Evolutionary conservation across 2,888 invertebrate genomes (phyloP).

Genomic region (Parasteatoda lunata): DNA sequence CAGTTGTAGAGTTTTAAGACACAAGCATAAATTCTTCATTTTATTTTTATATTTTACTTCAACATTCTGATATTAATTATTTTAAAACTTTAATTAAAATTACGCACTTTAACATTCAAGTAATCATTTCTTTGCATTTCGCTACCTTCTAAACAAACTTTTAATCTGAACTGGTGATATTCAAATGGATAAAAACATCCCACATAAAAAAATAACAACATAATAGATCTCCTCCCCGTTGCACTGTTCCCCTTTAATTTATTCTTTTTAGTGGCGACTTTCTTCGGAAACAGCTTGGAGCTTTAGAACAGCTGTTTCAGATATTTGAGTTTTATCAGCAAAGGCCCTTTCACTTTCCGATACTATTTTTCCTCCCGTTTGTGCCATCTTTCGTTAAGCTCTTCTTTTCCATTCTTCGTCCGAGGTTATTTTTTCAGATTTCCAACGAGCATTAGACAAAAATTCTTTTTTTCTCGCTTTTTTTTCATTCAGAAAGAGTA

Average conservation of each 20-base stretch:
- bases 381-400: conserved; percentile 20
- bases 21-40: too few relatives aligned
- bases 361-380: conserved; percentile 53
- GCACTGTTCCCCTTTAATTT: conserved; percentile 32
- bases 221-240: conserved; percentile 11
- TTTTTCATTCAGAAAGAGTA: background rate
- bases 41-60: too few relatives aligned
- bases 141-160: background rate
- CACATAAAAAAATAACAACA: background rate
- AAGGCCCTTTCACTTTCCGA: conserved; percentile 56
- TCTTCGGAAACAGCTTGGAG: conserved; percentile 38
- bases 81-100: too few relatives aligned
- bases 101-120: too few relatives aligned
- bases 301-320: conserved; percentile 18
- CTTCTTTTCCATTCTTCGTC: conserved; percentile 19
- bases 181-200: background rate
- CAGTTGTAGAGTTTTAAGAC: too few relatives aligned
- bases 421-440: conserved; percentile 33
- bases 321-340: background rate
- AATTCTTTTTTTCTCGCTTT: background rate
- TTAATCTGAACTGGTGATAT: background rate
- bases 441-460: background rate
- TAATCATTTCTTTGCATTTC: too few relatives aligned
- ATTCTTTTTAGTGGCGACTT: conserved; percentile 21
- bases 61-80: too few relatives aligned